A percentile compares a stretch with the other conserved stretches of the same genome.
Evolutionary conservation across 1,140 invertebrate genomes (phyloP).

Genomic region (Tribolium castaneum): DNA sequence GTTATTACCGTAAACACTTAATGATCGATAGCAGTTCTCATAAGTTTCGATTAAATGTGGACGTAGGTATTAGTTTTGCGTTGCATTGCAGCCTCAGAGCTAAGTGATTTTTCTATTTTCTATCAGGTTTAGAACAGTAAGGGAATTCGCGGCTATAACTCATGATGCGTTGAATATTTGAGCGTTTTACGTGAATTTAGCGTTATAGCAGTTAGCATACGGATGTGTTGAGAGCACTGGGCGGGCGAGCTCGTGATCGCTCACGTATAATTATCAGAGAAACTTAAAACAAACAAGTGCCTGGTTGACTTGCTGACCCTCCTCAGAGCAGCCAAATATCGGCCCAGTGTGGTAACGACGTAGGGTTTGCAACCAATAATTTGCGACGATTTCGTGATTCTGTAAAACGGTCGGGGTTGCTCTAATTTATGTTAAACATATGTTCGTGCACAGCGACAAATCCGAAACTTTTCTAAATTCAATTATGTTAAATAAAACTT

Average conservation of each 20-base stretch:
- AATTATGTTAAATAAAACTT: not conserved
- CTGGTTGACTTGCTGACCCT: conserved; percentile 57
- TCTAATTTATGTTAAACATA: conserved; percentile 42
- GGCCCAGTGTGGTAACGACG: conserved; percentile 35
- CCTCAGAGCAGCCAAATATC: conserved; percentile 46
- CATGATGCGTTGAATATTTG: not conserved
- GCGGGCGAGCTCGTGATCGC: conserved; percentile 58
- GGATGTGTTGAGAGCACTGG: conserved; percentile 57
- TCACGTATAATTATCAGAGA: conserved; percentile 62
- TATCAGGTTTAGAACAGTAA: not conserved
- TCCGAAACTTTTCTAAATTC: not conserved
- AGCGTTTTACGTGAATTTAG: not conserved
- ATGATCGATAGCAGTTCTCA: conserved; percentile 33
- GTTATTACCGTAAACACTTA: conserved; percentile 35
- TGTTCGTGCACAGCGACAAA: not conserved
- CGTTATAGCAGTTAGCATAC: conserved; percentile 51
- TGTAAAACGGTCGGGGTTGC: conserved; percentile 50
- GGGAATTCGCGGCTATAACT: too few species aligned
- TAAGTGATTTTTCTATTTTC: not conserved
- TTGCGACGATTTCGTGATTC: conserved; percentile 53
- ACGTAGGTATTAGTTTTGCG: not conserved
- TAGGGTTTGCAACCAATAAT: conserved; percentile 50
- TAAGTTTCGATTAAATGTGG: conserved; percentile 25
- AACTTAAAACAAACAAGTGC: conserved; percentile 63
- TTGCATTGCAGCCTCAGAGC: conserved; percentile 10